Base-by-base conservation (phyloP, 2,113 vertebrate genomes). In the Cyprinodon tularosa region DNA sequence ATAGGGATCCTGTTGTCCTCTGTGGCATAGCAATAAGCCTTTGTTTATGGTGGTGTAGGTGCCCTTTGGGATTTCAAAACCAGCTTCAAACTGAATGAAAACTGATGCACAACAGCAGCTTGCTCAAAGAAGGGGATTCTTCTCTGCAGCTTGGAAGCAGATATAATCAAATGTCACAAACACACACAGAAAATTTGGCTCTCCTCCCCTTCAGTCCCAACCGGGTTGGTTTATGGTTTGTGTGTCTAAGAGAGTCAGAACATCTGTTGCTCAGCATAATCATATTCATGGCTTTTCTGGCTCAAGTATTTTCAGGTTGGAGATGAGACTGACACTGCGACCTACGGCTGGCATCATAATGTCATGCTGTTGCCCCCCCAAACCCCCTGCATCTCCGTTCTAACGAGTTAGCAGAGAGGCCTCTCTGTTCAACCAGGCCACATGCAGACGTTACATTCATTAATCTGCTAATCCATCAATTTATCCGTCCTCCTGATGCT, bases 211-310 rank as follows among this genome's bases (percentile, higher is more conserved):
- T 38, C 39, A 36, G 59, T 77, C 63, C 73, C 68, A 38, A n/a
- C 62, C 62, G 44, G 64, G 72, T 63, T 68, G 39, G 66, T 80
- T 74, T 63, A 71, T 68, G 29, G 39, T 60, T 38, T 61, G 68
- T 29, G 50, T n/a, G 68, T 44, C 10, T 4, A 59, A 62, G 67
- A 72, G 60, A 53, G 71, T 57, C 47, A 68, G 70, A 74, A 84
- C 84, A 85, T 89, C 84, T 85, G 83, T 84, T 86, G 78, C 84
- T 82, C 47, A 29, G 61, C 72, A 63, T 91, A 93, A 91, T 91
- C 68, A 82, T 87, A 92, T 93, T 93, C 89, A 92, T 92, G 81
- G 73, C 63, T 92, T 92, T 90, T 84, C 82, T 85, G 64, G 74
- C 81, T 68, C 13, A 59, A 81, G 69, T 76, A 64, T 75, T 91